Conservation (phyloP, 1,140 invertebrate species). For the Helicoverpa armigera region DNA sequence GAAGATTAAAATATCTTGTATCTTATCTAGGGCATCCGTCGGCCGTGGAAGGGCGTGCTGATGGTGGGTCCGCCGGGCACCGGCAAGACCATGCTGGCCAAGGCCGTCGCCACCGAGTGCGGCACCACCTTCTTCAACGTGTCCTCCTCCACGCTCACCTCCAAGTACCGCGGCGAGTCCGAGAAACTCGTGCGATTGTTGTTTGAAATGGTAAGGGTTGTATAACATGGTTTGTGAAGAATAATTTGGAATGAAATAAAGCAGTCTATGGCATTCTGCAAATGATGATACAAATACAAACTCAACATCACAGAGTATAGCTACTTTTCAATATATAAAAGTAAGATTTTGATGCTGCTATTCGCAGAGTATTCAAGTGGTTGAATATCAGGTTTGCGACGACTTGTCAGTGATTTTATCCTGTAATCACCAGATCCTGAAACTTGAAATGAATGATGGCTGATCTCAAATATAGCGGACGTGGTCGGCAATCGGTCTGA, state of each 20-base stretch:
- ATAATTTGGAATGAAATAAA: neutral
- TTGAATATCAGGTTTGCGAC: too few relatives aligned
- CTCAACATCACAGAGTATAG: too few relatives aligned
- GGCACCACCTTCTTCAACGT: conserved; percentile 99
- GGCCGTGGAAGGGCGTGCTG: conserved; percentile 94
- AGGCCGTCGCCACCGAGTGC: conserved; percentile 99
- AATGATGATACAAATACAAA: too few relatives aligned
- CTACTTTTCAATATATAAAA: too few relatives aligned
- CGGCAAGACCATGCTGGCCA: conserved; percentile 99
- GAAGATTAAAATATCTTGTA: too few relatives aligned
- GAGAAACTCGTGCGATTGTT: conserved; percentile 99
- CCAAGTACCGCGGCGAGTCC: conserved; percentile 99
- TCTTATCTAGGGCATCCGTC: conserved; percentile 96
- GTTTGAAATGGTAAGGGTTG: conserved; percentile 97
- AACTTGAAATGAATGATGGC: too few relatives aligned
- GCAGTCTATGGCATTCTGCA: neutral
- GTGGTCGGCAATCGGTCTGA: too few relatives aligned
- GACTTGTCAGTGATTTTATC: too few relatives aligned
- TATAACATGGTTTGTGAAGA: neutral
- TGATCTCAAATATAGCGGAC: too few relatives aligned
- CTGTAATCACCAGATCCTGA: too few relatives aligned
- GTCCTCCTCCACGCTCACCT: conserved; percentile 98
- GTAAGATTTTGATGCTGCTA: too few relatives aligned
- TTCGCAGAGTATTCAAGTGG: too few relatives aligned
- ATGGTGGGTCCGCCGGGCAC: conserved; percentile 99